Conservation (phyloP, 2,888 invertebrate genomes). For the Vanessa cardui region DNA sequence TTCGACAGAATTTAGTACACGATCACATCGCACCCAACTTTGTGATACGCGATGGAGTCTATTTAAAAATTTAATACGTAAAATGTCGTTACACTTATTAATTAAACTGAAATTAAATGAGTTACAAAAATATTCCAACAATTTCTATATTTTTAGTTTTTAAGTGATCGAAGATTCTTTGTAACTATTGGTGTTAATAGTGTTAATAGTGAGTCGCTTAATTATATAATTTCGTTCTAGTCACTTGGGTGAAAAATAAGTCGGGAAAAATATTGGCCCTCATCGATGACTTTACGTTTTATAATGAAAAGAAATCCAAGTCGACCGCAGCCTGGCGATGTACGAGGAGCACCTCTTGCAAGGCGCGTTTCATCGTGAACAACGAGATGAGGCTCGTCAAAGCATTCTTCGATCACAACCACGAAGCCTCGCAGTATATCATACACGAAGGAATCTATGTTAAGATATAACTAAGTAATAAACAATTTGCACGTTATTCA, state of each 20-base stretch:
- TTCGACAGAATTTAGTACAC: constrained; percentile 17
- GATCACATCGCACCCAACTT: constrained; percentile 25
- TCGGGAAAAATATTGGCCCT: constrained; percentile 41
- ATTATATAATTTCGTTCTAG: constrained; percentile 35
- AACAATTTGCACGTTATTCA: background rate
- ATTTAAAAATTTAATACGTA: constrained; percentile 19
- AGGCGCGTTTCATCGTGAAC: constrained; percentile 31
- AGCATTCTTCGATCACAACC: constrained; percentile 68
- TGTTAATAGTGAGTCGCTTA: too few species aligned
- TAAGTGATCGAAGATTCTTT: background rate
- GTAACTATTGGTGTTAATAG: too few species aligned
- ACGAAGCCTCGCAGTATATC: constrained; percentile 50
- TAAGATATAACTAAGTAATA: constrained; percentile 37
- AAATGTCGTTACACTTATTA: too few species aligned
- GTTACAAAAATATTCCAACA: background rate
- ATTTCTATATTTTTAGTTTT: background rate
- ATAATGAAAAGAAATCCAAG: constrained; percentile 16
- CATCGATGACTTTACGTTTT: constrained; percentile 40
- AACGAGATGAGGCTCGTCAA: constrained; percentile 41
- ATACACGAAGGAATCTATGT: constrained; percentile 46
- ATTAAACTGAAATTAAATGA: too few species aligned
- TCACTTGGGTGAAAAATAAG: constrained; percentile 37
- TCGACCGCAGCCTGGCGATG: constrained; percentile 39
- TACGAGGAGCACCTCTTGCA: constrained; percentile 33
- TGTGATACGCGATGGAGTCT: constrained; percentile 24